phyloP scores from a whole-genome alignment of 2,797 vertebrate species.

The Chanos chanos region DNA sequence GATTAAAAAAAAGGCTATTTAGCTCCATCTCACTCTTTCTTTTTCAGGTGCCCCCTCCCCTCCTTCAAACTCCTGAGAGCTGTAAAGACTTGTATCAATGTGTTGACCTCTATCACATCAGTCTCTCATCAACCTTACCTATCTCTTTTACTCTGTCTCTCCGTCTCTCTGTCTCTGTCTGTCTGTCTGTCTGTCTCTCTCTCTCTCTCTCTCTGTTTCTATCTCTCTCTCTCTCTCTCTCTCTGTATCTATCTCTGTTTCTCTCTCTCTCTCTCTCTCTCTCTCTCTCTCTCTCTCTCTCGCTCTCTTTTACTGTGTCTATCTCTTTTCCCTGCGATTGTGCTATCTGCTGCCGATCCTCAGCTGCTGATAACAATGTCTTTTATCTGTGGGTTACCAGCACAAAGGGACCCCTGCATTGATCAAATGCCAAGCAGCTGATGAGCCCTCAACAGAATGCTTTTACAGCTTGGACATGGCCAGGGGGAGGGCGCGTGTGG shows the following conservation, averaged over 20 bases:
- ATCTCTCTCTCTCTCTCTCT: slow-evolving; percentile 6
- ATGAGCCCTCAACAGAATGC: slow-evolving; percentile 72
- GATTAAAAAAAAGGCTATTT: slow-evolving; percentile 11
- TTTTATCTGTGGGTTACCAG: slow-evolving; percentile 75
- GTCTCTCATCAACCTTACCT: slow-evolving; percentile 41
- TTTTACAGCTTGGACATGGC: slow-evolving; percentile 53
- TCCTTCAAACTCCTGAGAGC: slow-evolving; percentile 56
- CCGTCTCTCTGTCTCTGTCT: slow-evolving; percentile 50
- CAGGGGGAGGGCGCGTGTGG: slow-evolving; percentile 43
- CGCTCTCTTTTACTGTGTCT: slow-evolving; percentile 27
- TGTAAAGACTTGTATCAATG: slow-evolving; percentile 70
- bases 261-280: slow-evolving; percentile 12
- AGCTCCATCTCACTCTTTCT: slow-evolving; percentile 38
- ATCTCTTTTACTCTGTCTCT: slow-evolving; percentile 23
- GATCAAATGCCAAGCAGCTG: slow-evolving; percentile 75
- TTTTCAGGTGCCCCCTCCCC: slow-evolving; percentile 25
- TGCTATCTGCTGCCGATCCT: slow-evolving; percentile 66
- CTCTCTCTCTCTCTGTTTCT: slow-evolving; percentile 22
- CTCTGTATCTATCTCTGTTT: slow-evolving; percentile 27
- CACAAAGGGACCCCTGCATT: slow-evolving; percentile 74
- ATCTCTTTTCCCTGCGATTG: slow-evolving; percentile 22
- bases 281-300: slow-evolving; percentile 17
- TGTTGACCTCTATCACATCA: slow-evolving; percentile 57
- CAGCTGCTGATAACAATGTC: slow-evolving; percentile 71
- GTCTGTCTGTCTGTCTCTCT: slow-evolving; percentile 43